A percentile compares a stretch with the other conserved stretches of the same genome.
phyloP scores from a whole-genome alignment of 1,140 invertebrate genomes.

The Oreohelix idahoensis region DNA sequence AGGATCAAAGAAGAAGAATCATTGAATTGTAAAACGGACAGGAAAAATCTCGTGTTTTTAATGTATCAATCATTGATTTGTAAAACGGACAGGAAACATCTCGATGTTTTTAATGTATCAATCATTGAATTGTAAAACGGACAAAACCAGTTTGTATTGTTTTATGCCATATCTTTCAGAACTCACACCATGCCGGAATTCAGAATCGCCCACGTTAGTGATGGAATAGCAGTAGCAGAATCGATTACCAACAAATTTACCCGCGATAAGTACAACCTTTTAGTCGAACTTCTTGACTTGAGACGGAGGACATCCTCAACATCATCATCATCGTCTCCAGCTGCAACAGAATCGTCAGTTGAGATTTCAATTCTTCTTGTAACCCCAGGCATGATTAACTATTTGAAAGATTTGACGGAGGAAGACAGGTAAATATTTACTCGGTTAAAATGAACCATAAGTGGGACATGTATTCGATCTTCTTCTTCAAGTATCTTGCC shows the following conservation, averaged over 20 bases:
- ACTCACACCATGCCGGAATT: slow-evolving; percentile 20
- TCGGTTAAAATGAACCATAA: too few relatives aligned
- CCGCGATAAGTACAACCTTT: background rate
- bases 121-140: too few relatives aligned
- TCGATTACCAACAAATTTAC: background rate
- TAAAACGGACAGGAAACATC: too few relatives aligned
- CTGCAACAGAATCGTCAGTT: background rate
- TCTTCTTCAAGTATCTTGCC: too few relatives aligned
- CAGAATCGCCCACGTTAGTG: slow-evolving; percentile 1
- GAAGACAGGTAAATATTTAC: background rate
- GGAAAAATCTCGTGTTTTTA: too few relatives aligned
- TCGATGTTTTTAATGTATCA: too few relatives aligned
- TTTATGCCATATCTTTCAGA: too few relatives aligned
- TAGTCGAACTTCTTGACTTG: slow-evolving; percentile 5
- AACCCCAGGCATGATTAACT: background rate
- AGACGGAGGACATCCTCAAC: background rate
- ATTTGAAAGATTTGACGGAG: background rate
- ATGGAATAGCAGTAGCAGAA: background rate
- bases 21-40: too few relatives aligned
- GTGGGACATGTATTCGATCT: background rate
- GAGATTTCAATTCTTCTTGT: slow-evolving; percentile 6
- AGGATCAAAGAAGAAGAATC: too few relatives aligned
- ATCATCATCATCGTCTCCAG: background rate
- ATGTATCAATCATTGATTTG: too few relatives aligned
- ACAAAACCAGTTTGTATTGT: too few relatives aligned